Evolutionary conservation across 2,797 vertebrate genomes (phyloP).

Genomic region (Cheirogaleus major): DNA sequence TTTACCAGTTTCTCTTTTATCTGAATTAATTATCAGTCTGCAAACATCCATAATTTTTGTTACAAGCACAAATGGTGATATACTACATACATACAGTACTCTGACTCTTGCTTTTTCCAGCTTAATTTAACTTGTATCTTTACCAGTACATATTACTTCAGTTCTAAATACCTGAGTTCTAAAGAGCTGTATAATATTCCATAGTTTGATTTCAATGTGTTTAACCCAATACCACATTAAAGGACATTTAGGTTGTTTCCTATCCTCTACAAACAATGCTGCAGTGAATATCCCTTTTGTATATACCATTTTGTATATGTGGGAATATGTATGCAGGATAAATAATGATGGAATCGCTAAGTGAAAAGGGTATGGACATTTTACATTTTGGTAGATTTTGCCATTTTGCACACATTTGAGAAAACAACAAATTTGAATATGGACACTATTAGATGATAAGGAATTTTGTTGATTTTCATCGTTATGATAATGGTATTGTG

Average conservation of each 20-base stretch:
- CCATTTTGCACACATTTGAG: not conserved
- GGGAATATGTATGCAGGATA: not conserved
- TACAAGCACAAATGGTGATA: not conserved
- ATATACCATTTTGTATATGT: not conserved
- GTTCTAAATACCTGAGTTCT: not conserved
- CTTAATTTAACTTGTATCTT: constrained; percentile 14
- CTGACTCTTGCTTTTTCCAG: not conserved
- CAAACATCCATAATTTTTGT: not conserved
- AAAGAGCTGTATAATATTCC: not conserved
- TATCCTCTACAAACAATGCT: not conserved
- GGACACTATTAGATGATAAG: not conserved
- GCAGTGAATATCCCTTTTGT: not conserved
- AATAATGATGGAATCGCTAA: not conserved
- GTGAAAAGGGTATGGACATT: not conserved
- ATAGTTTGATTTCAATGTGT: not conserved
- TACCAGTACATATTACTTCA: not conserved
- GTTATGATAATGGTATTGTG: not conserved
- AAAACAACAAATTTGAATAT: not conserved
- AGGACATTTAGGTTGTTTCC: not conserved
- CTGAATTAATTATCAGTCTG: not conserved
- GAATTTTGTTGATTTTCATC: constrained; percentile 15
- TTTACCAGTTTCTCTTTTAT: not conserved
- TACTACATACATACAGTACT: not conserved
- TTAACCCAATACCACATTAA: not conserved
- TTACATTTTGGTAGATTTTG: constrained; percentile 6